phyloP scores from a whole-genome alignment of 2,888 invertebrate species.

The Vanessa cardui region DNA sequence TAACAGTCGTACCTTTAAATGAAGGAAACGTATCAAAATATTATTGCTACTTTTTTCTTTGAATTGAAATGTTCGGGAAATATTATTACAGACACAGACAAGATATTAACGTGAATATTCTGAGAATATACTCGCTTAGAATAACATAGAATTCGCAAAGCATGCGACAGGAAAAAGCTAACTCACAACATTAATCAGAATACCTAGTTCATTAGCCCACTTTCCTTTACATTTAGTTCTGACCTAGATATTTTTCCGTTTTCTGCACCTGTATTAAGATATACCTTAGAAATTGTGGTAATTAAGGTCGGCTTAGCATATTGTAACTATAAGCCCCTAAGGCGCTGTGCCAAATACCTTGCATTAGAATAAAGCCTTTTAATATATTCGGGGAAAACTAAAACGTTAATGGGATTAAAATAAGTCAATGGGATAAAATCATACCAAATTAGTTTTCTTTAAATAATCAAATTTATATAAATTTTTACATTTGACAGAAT shows the following conservation, averaged over 20 bases:
- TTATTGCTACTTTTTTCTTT: too few relatives aligned
- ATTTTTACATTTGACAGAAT: too few relatives aligned
- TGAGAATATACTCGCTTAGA: too few relatives aligned
- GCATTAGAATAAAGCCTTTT: slow-evolving; percentile 16
- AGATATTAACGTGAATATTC: too few relatives aligned
- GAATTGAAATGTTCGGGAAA: too few relatives aligned
- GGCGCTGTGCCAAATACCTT: slow-evolving; percentile 26
- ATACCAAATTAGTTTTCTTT: too few relatives aligned
- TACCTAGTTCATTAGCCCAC: slow-evolving; percentile 22
- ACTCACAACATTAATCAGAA: slow-evolving; percentile 1
- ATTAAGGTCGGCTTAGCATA: slow-evolving; percentile 32
- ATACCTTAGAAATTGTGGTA: slow-evolving; percentile 26
- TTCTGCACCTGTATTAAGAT: slow-evolving; percentile 23
- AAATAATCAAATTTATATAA: too few relatives aligned
- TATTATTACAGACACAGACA: too few relatives aligned
- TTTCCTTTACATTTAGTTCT: slow-evolving; percentile 16
- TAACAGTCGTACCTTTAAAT: too few relatives aligned
- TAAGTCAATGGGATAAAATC: not conserved
- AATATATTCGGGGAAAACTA: not conserved
- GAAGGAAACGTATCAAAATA: too few relatives aligned
- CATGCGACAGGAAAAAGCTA: not conserved
- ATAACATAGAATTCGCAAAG: too few relatives aligned
- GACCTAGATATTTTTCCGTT: slow-evolving; percentile 24
- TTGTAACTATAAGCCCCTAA: slow-evolving; percentile 25
- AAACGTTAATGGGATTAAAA: slow-evolving; percentile 4